Percentiles rank a stretch among this genome's conserved stretches.
phyloP scores from a whole-genome alignment of 2,888 invertebrate genomes.

The Dichetophora obliterata region DNA sequence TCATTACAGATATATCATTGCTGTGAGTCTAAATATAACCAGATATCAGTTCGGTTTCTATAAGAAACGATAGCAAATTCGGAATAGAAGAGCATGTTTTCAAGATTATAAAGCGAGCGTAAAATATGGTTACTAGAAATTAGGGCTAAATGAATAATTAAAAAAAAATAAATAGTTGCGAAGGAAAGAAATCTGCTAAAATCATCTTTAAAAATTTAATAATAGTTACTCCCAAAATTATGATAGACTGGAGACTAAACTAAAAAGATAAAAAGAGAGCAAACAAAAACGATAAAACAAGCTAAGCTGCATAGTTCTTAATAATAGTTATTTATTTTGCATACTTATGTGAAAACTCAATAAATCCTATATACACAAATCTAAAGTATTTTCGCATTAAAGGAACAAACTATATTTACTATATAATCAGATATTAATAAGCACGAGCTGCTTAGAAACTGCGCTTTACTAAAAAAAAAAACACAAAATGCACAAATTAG shows the following conservation, averaged over 20 bases:
- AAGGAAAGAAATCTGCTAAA: slow-evolving; percentile 53
- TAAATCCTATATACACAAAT: slow-evolving; percentile 32
- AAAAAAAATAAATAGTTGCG: slow-evolving; percentile 44
- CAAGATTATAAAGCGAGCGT: slow-evolving; percentile 47
- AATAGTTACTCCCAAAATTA: slow-evolving; percentile 48
- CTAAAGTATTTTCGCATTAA: slow-evolving; percentile 49
- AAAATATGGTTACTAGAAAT: slow-evolving; percentile 62
- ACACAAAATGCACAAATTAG: slow-evolving; percentile 7
- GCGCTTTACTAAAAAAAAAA: slow-evolving; percentile 11
- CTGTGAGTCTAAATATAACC: slow-evolving; percentile 64
- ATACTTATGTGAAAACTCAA: slow-evolving; percentile 33
- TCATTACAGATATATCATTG: slow-evolving; percentile 64
- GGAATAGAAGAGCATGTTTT: slow-evolving; percentile 46
- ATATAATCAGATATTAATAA: slow-evolving; percentile 35
- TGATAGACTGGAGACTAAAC: slow-evolving; percentile 45
- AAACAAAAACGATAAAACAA: slow-evolving; percentile 36
- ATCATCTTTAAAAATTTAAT: slow-evolving; percentile 48
- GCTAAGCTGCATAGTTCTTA: slow-evolving; percentile 28
- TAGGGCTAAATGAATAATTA: slow-evolving; percentile 53
- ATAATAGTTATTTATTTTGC: slow-evolving; percentile 32
- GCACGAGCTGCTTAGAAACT: slow-evolving; percentile 5
- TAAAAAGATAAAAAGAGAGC: slow-evolving; percentile 45
- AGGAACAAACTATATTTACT: slow-evolving; percentile 39
- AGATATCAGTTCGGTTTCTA: neutral
- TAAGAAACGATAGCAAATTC: slow-evolving; percentile 36